Evolutionary conservation across 2,888 invertebrate genomes (phyloP), one percentile per base, ranked within the genome.

Genomic region (Agonopterix arenella): DNA sequence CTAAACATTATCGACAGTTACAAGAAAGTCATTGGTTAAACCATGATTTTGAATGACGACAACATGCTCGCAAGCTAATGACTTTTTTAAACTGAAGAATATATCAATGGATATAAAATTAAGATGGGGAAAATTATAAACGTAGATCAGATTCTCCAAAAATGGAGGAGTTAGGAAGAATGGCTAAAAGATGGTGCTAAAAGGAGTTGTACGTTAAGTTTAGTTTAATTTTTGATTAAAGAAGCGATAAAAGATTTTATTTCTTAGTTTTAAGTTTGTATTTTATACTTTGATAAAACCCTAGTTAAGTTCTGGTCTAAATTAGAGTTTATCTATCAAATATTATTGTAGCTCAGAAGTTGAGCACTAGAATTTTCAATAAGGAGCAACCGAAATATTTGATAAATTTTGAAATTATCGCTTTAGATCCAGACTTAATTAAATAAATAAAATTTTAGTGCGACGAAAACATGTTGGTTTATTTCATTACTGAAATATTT

Each of bases 101-200:
- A n/a, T 28, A 28, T 28, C 28, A 28, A 28, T 28, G 28, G 28
- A 28, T 28, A 5, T 28, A 28, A 13, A 28, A 28, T 5, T 7
- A 28, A 18, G 46, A 53, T 44, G 50, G 46, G 9, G 48, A 50
- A 43, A 36, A 43, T 38, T 38, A 28, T 28, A 44, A 47, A 37
- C 11, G 28, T 16, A 40, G 42, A 49, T 49, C 47, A 51, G 53
- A 43, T 13, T 36, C 9, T 28, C n/a, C 10, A 36, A 11, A 43
- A 13, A 37, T 41, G 43, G 43, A 45, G 38, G 42, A 49, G 40
- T 37, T 47, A 40, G 11, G 45, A 45, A 36, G 16, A 44, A 43
- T 16, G 47, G 44, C 47, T 46, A 48, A 51, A 47, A 51, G 51
- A 51, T 57, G 54, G 54, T 57, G 57, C 54, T 53, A 50, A 43